Percentiles rank a stretch among this genome's conserved stretches.
Conservation (phyloP, 2,888 invertebrate species). For the Tipula helvola region DNA sequence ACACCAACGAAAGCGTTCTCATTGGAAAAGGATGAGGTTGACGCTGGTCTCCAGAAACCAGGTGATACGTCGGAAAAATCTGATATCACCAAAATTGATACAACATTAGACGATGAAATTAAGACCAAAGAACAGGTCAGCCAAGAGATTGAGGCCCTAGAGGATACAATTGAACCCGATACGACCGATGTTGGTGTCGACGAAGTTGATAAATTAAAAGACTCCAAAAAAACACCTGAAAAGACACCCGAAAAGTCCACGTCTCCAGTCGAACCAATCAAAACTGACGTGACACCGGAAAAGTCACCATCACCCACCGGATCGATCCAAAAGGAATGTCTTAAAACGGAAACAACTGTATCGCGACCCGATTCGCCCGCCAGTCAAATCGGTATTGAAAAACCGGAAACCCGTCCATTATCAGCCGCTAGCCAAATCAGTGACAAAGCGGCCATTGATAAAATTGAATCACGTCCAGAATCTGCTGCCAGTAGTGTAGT, state of each 20-base stretch:
- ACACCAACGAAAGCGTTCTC: constrained; percentile 20
- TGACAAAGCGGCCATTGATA: constrained; percentile 11
- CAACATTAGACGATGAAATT: background rate
- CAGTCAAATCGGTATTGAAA: background rate
- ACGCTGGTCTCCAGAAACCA: background rate
- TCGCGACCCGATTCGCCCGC: background rate
- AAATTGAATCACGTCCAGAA: constrained; percentile 15
- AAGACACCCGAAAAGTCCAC: background rate
- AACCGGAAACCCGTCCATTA: background rate
- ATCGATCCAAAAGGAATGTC: background rate
- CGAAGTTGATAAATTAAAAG: background rate
- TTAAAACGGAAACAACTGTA: background rate
- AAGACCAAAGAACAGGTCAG: background rate
- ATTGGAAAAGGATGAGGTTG: constrained; percentile 14
- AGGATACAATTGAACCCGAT: background rate
- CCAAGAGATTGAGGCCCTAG: background rate
- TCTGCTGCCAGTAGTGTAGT: constrained; percentile 4
- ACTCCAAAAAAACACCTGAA: background rate
- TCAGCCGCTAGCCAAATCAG: background rate
- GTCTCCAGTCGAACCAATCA: background rate
- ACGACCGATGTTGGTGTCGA: constrained; percentile 5
- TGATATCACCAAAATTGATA: background rate
- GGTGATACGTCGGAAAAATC: background rate
- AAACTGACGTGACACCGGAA: background rate
- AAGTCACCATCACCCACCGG: background rate